Evolutionary conservation across 2,888 invertebrate species (phyloP), one percentile per base, ranked within the genome.

Genomic region (Calameuta pallipes): DNA sequence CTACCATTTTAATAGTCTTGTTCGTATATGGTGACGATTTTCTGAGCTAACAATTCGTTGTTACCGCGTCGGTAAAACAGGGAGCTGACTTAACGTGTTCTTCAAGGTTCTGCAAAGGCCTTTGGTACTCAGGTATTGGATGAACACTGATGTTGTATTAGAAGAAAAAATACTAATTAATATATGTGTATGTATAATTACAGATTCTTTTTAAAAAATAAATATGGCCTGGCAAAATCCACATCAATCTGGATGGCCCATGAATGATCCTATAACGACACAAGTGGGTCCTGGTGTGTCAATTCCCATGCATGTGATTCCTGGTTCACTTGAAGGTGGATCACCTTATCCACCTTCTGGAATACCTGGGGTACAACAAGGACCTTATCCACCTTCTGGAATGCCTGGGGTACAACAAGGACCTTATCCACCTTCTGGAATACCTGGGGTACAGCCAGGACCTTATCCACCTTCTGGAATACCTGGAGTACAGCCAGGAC

Each of bases 161-260:
- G 3, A 37, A 37, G 13, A 37, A 37, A 4, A 37, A 15, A n/a
- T n/a, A n/a, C n/a, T 37, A 15, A 37, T 37, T 15, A 37, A 37
- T 13, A 37, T 37, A 37, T 15, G 13, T 37, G 13, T 37, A 37
- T 37, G 15, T 13, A 56, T 11, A 68, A 23, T 68, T 15, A 30
- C 23, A 11, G 69, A 34, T 11, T 35, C 15, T n/a, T n/a, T n/a
- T 37, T 37, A 13, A 37, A 37, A 37, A 37, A 37, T 13, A 15
- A 37, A 37, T 37, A 78, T 79, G 79, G 74, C 76, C 31, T 79
- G 79, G 79, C 79, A 79, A n/a, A 79, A 76, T 74, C 79, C 76
- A 4, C 71, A 76, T 30, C 73, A 68, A 36, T 13, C 73, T 11
- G 76, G 74, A 56, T 76, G 11, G 23, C 1, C 35, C 11, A n/a